Percentiles rank a stretch among this genome's conserved stretches.
Conservation (phyloP, 2,888 invertebrate species). For the Caenorhabditis panamensis region DNA sequence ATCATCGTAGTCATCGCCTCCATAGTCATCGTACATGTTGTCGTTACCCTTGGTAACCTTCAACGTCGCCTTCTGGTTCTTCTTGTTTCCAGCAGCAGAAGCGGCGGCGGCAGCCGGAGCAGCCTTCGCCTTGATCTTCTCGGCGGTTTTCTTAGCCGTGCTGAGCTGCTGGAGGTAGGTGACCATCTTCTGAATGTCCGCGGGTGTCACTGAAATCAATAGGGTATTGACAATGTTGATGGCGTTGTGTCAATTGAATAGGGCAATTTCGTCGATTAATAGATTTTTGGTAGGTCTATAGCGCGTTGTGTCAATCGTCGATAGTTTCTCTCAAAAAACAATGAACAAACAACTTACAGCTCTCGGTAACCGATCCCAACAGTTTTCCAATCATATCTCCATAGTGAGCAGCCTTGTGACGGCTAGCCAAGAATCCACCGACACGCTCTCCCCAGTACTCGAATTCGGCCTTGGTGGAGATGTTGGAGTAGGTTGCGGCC, state of each 20-base stretch:
- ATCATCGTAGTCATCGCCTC: constrained; percentile 62
- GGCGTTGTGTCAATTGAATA: too few relatives aligned
- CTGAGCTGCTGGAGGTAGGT: constrained; percentile 70
- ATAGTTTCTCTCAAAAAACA: too few relatives aligned
- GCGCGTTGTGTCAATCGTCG: too few relatives aligned
- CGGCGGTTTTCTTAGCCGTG: constrained; percentile 70
- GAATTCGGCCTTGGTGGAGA: constrained; percentile 69
- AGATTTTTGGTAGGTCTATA: too few relatives aligned
- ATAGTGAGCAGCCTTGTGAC: constrained; percentile 70
- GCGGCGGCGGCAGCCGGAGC: constrained; percentile 37
- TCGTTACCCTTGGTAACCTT: constrained; percentile 63
- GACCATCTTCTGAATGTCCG: constrained; percentile 73
- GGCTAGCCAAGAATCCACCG: constrained; percentile 63
- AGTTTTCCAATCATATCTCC: constrained; percentile 69
- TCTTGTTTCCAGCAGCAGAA: constrained; percentile 36
- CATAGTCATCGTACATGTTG: constrained; percentile 66
- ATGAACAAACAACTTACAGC: constrained; percentile 69
- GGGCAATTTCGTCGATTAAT: too few relatives aligned
- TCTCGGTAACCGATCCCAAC: constrained; percentile 61
- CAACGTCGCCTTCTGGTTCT: constrained; percentile 62
- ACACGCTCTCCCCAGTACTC: constrained; percentile 72
- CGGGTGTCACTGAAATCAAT: constrained; percentile 68
- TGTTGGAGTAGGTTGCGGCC: constrained; percentile 52
- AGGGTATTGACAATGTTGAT: too few relatives aligned
- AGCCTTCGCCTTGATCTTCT: constrained; percentile 63